These are phyloP conservation scores for Ostrea denselamellosa DNA, from an alignment of 1,140 invertebrate species.

Conservation along the genomic window DNA sequence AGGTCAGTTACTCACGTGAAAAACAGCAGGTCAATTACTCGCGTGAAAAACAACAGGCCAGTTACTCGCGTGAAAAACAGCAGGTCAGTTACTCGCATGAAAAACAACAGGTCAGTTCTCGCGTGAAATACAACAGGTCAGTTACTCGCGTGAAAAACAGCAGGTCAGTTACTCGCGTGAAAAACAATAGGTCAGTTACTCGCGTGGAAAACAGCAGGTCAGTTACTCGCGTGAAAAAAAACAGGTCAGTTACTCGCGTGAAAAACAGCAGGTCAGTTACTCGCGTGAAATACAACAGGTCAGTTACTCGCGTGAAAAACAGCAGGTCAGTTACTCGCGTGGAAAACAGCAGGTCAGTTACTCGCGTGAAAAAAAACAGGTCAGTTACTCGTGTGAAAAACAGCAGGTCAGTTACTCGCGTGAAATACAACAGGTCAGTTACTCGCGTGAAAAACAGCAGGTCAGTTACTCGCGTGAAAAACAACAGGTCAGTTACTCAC, in stretches of 20 bases:
- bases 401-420: conserved; percentile 83
- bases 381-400: too few species aligned
- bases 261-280: conserved; percentile 86
- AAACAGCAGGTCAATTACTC: conserved; percentile 85
- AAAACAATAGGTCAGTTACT: too few species aligned
- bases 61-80: too few species aligned
- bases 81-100: conserved; percentile 82
- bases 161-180: conserved; percentile 82
- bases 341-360: conserved; percentile 86
- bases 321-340: conserved; percentile 82
- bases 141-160: conserved; percentile 81
- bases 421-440: conserved; percentile 84
- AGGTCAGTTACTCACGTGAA: too few species aligned
- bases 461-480: too few species aligned
- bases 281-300: too few species aligned
- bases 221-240: conserved; percentile 73
- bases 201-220: conserved; percentile 88
- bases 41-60: too few species aligned
- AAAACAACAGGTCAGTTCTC: too few species aligned
- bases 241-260: too few species aligned
- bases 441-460: neutral
- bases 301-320: too few species aligned
- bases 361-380: too few species aligned
- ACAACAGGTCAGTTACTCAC: conserved; percentile 84
- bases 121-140: conserved; percentile 89